Evolutionary conservation across 1,140 invertebrate genomes (phyloP), one percentile per base, ranked within the genome.

Genomic region (Brachionus manjavacas): DNA sequence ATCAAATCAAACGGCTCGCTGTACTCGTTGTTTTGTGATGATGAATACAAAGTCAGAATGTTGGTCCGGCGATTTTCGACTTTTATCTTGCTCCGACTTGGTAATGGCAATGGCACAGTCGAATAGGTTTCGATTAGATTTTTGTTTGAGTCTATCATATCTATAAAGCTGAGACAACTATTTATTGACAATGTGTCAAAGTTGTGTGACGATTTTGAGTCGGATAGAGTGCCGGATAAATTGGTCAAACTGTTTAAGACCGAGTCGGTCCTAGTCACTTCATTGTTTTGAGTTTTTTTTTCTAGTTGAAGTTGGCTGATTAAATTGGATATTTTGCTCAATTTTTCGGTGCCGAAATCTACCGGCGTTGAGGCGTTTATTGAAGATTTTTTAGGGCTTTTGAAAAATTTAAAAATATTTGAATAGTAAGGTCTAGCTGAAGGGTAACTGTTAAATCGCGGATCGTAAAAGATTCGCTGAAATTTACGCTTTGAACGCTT

Each of bases 381-480:
- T 41, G 68, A 16, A 9, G 28, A 39, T 72, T 39, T 39, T 72
- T 46, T 46, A 3, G 68, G 41, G 23, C 20, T 72, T 72, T 72
- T 72, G 39, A 72, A 72, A 41, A 72, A 72, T 72, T 72, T 72
- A 20, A 72, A 39, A 72, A 72, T 41, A 43, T 72, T 72, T 41
- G 68, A 20, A 72, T 72, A 39, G 28, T 39, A 41, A n/a, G 39
- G 39, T 4, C 41, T 72, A 9, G 35, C 35, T 16, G 68, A 72
- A 14, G 68, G 68, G 9, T 72, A 72, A 20, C 68, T 72, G 68
- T 72, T 72, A 16, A 72, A 72, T 39, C 68, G 16, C 20, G 68
- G 68, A 43, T 72, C 68, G 35, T 72, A 72, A 43, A 72, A 72
- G 6, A 41, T 12, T 16, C 68, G 66, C 11, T 70, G 25, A 31